phyloP scores from a whole-genome alignment of 2,888 invertebrate species.

The Oeneis ivallda region DNA sequence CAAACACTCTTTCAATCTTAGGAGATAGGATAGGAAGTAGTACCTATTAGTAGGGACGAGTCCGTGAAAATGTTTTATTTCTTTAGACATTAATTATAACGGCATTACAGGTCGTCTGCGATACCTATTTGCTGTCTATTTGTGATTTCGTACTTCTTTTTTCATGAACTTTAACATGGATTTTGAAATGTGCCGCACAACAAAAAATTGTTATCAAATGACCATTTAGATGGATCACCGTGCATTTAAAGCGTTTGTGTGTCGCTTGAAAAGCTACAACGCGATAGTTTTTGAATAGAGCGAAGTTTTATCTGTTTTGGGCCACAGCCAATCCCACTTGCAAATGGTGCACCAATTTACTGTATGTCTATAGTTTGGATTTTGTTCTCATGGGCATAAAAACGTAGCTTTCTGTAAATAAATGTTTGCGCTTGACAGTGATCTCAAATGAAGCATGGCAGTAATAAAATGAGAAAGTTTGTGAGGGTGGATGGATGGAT shows the following conservation, averaged over 20 bases:
- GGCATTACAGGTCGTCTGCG: too few species aligned
- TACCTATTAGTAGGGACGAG: too few species aligned
- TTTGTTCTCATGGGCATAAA: background rate
- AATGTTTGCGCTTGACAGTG: background rate
- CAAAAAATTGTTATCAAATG: constrained; percentile 6
- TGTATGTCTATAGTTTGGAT: background rate
- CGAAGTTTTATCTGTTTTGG: constrained; percentile 31
- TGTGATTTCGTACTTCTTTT: too few species aligned
- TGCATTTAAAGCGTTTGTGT: constrained; percentile 1
- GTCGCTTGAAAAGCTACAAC: constrained; percentile 8
- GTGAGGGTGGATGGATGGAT: too few species aligned
- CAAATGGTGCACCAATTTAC: constrained; percentile 17
- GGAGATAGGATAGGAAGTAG: too few species aligned
- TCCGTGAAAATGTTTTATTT: too few species aligned
- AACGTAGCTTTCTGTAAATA: background rate
- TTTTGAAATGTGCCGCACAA: background rate
- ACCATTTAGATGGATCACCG: constrained; percentile 7
- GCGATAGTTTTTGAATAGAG: constrained; percentile 22
- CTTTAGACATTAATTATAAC: too few species aligned
- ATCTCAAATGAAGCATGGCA: background rate
- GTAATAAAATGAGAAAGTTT: too few species aligned
- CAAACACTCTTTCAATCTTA: too few species aligned
- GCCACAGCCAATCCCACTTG: constrained; percentile 21
- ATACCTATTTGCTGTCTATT: too few species aligned
- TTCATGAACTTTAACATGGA: background rate